These are phyloP conservation scores for Microcebus ravelobensis DNA, from an alignment of 2,113 vertebrate genomes.

Conservation along the genomic window DNA sequence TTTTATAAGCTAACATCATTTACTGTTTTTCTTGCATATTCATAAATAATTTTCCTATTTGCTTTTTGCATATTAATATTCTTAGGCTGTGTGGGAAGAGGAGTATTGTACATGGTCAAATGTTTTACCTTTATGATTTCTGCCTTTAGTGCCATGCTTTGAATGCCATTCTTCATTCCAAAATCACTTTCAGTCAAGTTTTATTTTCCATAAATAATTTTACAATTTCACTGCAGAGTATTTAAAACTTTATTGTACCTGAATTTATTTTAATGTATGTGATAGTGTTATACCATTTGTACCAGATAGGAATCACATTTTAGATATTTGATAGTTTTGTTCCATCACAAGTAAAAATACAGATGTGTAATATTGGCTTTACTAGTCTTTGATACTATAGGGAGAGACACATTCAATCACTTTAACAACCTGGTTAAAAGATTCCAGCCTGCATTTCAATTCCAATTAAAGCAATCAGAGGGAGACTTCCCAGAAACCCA, in stretches of 20 bases:
- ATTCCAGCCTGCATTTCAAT: neutral
- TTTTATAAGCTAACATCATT: neutral
- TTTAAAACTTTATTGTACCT: neutral
- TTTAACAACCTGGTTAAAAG: neutral
- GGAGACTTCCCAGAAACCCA: neutral
- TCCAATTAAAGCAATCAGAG: neutral
- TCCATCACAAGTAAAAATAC: too few species aligned
- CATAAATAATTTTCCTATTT: neutral
- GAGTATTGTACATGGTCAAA: neutral
- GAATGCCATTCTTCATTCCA: neutral
- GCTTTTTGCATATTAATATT: neutral
- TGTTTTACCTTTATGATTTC: neutral
- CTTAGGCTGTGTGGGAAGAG: neutral
- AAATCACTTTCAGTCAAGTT: neutral
- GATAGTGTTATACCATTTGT: neutral
- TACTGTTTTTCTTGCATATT: neutral
- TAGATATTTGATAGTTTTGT: neutral
- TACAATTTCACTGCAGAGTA: neutral
- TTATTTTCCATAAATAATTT: neutral
- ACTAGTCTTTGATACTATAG: too few species aligned
- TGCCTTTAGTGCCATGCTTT: neutral
- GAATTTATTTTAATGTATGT: neutral
- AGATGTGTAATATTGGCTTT: too few species aligned
- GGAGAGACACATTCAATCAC: neutral
- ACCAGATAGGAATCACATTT: neutral